Conservation (phyloP, 2,797 vertebrate genomes). For the Platyrinchus mystaceus region DNA sequence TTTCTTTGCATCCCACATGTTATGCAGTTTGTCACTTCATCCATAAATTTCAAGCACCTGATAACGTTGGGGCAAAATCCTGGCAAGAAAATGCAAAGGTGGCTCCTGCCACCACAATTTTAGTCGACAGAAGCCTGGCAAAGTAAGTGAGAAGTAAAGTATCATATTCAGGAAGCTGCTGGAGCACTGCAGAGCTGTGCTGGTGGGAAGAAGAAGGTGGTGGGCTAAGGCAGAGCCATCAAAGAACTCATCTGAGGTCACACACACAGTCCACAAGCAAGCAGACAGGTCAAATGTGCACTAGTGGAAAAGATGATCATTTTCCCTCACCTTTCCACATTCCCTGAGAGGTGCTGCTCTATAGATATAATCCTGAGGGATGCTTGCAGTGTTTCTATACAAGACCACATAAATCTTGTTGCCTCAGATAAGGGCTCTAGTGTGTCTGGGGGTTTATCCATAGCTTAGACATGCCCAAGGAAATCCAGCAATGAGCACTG, state of each 20-base stretch:
- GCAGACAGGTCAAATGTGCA: neutral
- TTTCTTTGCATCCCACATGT: neutral
- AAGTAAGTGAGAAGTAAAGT: neutral
- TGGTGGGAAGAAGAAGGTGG: neutral
- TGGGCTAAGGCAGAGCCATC: neutral
- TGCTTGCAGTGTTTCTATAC: neutral
- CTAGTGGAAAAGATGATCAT: neutral
- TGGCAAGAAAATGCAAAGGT: neutral
- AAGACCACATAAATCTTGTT: neutral
- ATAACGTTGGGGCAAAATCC: neutral
- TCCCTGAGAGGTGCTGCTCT: neutral
- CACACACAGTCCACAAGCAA: neutral
- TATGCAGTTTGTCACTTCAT: neutral
- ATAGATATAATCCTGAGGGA: neutral
- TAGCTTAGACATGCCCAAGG: neutral
- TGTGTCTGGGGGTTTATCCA: neutral
- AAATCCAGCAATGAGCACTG: neutral
- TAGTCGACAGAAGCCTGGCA: neutral
- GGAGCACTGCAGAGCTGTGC: neutral
- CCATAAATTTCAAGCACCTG: neutral
- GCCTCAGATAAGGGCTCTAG: neutral
- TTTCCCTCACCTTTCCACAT: neutral
- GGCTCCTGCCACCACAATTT: neutral
- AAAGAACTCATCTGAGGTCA: neutral
- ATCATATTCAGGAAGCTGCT: neutral